Evolutionary conservation across 2,797 vertebrate species (phyloP), one percentile per base, ranked within the genome.

Genomic region (Catostomus latipinnis): DNA sequence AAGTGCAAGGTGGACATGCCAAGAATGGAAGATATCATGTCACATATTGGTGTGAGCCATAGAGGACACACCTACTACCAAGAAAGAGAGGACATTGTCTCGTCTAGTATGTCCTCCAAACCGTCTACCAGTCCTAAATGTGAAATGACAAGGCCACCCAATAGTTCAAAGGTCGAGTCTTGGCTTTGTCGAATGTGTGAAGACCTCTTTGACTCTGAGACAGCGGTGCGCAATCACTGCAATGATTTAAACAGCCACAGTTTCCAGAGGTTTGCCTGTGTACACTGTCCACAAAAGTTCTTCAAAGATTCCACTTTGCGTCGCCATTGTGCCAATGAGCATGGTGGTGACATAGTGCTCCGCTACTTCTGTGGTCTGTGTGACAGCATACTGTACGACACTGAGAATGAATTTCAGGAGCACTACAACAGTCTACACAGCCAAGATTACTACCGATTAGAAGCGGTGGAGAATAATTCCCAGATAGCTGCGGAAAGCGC

Each of bases 121-220:
- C 57, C 91, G 0, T 91, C 92, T 69, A 90, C 91, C 5, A 92
- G 91, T 61, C 5, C 61, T 0, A 11, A 61, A 4, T 57, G 48
- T 1, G 8, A 71, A 2, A 60, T n/a, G 5, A 66, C 1, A 2
- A 45, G 68, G 0, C 53, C 22, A 0, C 34, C 34, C 34, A 34
- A 34, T 34, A 34, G 34, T 70, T 9, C 60, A 0, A 82, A 74
- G 48, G 13, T 52, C 1, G 62, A 82, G 57, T 92, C 90, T 1
- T 99, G 98, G 98, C 96, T 98, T 9, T 99, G 98, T 88, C 90
- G 92, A 56, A 95, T 99, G 92, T 99, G 98, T 52, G 98, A 99
- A 85, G 97, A 99, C 81, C 88, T 95, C 86, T 99, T 99, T 71
- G 94, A 95, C 34, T 94, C 96, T 0, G 93, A 97, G 54, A 90